A percentile compares a stretch with the other conserved stretches of the same genome.
These are phyloP conservation scores for Heliocidaris tuberculata DNA, from an alignment of 35 echinoderm and acorn worm species.

Conservation along the genomic window DNA sequence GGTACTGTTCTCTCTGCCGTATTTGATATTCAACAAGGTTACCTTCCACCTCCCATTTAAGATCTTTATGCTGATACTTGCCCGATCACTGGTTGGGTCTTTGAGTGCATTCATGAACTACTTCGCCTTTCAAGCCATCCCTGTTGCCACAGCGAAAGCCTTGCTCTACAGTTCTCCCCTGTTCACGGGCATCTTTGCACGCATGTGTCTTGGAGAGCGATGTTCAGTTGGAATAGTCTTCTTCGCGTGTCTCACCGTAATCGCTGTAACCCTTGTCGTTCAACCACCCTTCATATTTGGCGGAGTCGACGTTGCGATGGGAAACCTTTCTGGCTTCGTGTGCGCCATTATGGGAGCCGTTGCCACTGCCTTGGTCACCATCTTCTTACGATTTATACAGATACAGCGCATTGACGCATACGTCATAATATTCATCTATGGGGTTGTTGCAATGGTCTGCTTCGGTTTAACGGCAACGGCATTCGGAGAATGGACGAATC, in stretches of 20 bases:
- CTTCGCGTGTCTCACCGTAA: background rate
- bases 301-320: background rate
- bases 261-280: background rate
- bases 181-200: background rate
- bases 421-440: conserved; percentile 1
- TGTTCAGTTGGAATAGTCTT: background rate
- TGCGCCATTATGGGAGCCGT: background rate
- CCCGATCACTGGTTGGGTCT: background rate
- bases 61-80: background rate
- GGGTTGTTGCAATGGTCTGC: background rate
- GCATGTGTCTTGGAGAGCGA: background rate
- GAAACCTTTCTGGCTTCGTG: background rate
- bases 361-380: background rate
- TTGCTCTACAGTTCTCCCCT: background rate
- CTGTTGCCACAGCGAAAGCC: background rate
- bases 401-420: background rate
- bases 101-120: background rate
- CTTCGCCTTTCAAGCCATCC: background rate
- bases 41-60: background rate
- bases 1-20: background rate
- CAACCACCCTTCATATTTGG: conserved; percentile 28
- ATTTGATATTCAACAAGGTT: background rate
- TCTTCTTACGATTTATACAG: background rate
- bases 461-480: background rate
- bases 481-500: background rate